Conservation (phyloP, 1,140 invertebrate species). For the Atopsyche davidsoni region DNA sequence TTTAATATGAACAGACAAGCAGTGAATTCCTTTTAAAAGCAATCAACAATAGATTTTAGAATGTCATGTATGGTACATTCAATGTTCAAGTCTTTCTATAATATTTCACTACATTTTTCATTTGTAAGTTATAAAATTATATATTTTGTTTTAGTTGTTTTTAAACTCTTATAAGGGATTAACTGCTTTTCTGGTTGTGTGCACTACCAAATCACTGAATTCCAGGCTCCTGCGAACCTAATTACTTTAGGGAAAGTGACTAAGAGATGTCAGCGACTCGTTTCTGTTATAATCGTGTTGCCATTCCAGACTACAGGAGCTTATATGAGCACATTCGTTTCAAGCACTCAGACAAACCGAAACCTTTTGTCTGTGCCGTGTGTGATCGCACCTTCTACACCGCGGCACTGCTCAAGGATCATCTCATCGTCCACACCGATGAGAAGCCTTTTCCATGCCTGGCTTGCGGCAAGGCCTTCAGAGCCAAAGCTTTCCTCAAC, state of each 20-base stretch:
- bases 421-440: conserved; percentile 13
- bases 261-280: too few species aligned
- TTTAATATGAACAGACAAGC: too few species aligned
- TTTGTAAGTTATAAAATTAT: not conserved
- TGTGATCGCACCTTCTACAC: conserved; percentile 11
- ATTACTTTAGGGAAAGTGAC: too few species aligned
- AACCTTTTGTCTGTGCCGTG: not conserved
- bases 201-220: too few species aligned
- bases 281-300: conserved; percentile 1
- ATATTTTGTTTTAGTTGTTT: not conserved
- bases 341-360: conserved; percentile 11
- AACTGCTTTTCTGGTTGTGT: too few species aligned
- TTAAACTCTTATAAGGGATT: too few species aligned
- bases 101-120: not conserved
- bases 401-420: conserved; percentile 7
- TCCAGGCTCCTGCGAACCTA: too few species aligned
- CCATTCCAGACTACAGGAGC: conserved; percentile 18
- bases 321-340: conserved; percentile 16
- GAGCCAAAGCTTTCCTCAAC: conserved; percentile 1
- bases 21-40: too few species aligned
- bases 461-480: conserved; percentile 16
- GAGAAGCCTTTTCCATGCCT: conserved; percentile 14
- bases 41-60: too few species aligned
- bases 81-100: not conserved
- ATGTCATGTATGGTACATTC: not conserved